Conservation (phyloP, 1,140 invertebrate species). For the Eulimnadia texana region DNA sequence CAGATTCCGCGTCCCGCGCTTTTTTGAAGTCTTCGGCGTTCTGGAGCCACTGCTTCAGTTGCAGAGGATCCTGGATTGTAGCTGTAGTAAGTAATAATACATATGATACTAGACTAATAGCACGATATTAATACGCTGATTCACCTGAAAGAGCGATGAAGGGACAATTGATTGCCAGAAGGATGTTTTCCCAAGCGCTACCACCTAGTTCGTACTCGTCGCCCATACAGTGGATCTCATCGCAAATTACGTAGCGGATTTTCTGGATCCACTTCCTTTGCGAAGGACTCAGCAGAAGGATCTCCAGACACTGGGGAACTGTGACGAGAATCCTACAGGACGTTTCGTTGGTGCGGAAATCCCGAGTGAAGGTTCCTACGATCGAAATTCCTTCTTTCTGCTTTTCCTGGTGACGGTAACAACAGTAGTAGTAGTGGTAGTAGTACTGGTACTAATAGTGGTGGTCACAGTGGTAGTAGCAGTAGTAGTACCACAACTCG, state of each 20-base stretch:
- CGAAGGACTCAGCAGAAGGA: conserved; percentile 19
- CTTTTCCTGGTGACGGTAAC: not conserved
- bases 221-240: conserved; percentile 22
- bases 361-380: conserved; percentile 20
- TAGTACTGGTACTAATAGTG: not conserved
- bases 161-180: conserved; percentile 18
- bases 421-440: not conserved
- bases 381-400: conserved; percentile 15
- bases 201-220: conserved; percentile 15
- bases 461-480: too few species aligned
- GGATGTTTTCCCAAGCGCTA: conserved; percentile 17
- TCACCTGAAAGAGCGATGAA: conserved; percentile 22
- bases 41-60: conserved; percentile 19
- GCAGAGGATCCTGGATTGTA: conserved; percentile 18
- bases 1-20: conserved; percentile 8
- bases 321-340: conserved; percentile 20
- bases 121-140: too few species aligned
- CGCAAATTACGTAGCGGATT: conserved; percentile 21
- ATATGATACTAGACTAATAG: too few species aligned
- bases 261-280: conserved; percentile 18
- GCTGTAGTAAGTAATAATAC: too few species aligned
- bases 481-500: too few species aligned
- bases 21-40: conserved; percentile 18
- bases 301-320: conserved; percentile 21
- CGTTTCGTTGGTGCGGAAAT: conserved; percentile 18